These are phyloP conservation scores for Rhinoderma darwinii DNA, from an alignment of 2,113 vertebrate genomes.

Conservation along the genomic window DNA sequence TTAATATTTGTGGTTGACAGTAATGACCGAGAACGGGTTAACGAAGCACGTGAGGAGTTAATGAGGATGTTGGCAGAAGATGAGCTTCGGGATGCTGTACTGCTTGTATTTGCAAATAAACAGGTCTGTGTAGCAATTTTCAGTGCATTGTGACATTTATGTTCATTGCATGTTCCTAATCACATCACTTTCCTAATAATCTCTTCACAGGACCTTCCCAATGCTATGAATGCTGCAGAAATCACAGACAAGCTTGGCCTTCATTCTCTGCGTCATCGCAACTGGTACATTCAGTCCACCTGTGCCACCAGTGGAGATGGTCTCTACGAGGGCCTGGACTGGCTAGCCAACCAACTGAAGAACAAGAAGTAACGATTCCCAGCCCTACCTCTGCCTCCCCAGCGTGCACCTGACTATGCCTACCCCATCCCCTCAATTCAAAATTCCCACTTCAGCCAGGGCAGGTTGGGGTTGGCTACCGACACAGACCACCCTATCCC, in stretches of 20 bases:
- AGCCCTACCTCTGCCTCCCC: constrained; percentile 54
- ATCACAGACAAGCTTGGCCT: constrained; percentile 97
- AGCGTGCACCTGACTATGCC: constrained; percentile 57
- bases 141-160: background rate
- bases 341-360: constrained; percentile 98
- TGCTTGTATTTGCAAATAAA: constrained; percentile 96
- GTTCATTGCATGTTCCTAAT: background rate
- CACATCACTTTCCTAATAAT: background rate
- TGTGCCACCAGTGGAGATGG: constrained; percentile 96
- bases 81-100: constrained; percentile 91
- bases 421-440: constrained; percentile 36
- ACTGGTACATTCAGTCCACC: constrained; percentile 98
- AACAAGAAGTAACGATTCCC: constrained; percentile 89
- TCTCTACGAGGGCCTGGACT: constrained; percentile 94
- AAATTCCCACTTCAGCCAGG: constrained; percentile 35
- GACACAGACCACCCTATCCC: constrained; percentile 46
- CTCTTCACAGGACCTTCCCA: constrained; percentile 86
- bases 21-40: constrained; percentile 94
- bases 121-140: constrained; percentile 75
- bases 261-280: constrained; percentile 91
- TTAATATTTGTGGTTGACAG: constrained; percentile 98
- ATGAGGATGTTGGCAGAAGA: constrained; percentile 98
- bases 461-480: constrained; percentile 53
- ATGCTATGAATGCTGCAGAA: constrained; percentile 95
- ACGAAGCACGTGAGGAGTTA: constrained; percentile 93